Conservation (phyloP, 1,140 invertebrate genomes). For the Heterodera schachtii region DNA sequence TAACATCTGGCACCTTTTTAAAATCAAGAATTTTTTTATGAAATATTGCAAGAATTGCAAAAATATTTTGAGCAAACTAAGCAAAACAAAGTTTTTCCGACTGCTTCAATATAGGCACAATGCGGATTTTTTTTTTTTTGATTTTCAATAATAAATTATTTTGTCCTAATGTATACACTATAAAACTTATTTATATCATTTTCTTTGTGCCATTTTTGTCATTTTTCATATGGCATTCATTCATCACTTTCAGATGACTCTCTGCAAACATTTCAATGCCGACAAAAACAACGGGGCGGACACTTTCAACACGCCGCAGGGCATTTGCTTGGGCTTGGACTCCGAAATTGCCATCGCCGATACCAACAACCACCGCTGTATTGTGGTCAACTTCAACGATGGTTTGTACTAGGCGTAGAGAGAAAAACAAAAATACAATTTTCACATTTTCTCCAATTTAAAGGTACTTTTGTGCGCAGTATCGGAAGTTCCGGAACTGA, state of each 20-base stretch:
- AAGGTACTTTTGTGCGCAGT: constrained; percentile 35
- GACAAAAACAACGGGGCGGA: constrained; percentile 20
- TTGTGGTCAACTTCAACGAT: constrained; percentile 27
- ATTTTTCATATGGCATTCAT: no score
- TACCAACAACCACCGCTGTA: constrained; percentile 44
- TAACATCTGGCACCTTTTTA: no score
- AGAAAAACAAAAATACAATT: no score
- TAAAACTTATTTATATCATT: no score
- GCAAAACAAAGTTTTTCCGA: no score
- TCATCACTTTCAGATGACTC: constrained; percentile 23
- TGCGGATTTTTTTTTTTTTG: neutral
- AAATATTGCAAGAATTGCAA: no score
- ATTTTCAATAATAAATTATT: neutral
- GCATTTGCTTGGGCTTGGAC: constrained; percentile 36
- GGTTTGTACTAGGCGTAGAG: neutral
- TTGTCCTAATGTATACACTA: no score
- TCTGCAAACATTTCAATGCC: constrained; percentile 28
- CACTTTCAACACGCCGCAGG: constrained; percentile 43
- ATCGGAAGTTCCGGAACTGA: constrained; percentile 44
- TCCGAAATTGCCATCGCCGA: constrained; percentile 40
- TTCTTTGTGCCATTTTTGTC: no score
- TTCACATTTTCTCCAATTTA: neutral
- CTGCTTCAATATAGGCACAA: no score
- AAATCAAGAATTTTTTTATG: no score
- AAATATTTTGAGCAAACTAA: no score